A percentile compares a stretch with the other conserved stretches of the same genome.
phyloP scores from a whole-genome alignment of 2,888 invertebrate genomes.

The Pristionchus exspectatus region DNA sequence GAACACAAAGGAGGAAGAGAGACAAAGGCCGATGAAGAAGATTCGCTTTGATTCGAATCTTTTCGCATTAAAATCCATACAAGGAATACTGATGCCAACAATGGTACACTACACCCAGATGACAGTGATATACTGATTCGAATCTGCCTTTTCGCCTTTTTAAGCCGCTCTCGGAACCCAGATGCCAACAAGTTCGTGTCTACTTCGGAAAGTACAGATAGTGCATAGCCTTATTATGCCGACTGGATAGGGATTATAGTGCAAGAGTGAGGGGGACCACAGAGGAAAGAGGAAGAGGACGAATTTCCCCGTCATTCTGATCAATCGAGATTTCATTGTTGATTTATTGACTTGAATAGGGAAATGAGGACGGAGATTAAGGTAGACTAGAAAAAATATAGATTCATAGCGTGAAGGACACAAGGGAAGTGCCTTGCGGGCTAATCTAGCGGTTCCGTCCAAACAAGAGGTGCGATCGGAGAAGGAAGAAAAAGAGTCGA shows the following conservation, averaged over 20 bases:
- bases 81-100: no score
- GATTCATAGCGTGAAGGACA: not conserved
- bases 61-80: not conserved
- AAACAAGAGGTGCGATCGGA: not conserved
- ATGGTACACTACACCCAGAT: no score
- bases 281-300: not conserved
- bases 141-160: not conserved
- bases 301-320: not conserved
- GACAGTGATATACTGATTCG: no score
- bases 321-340: not conserved
- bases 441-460: not conserved
- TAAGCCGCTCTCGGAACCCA: not conserved
- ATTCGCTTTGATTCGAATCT: not conserved
- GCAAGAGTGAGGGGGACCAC: not conserved
- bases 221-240: slow-evolving; percentile 14
- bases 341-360: not conserved
- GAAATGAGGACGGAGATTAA: not conserved
- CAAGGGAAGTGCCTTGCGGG: not conserved
- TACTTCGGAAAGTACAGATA: slow-evolving; percentile 11
- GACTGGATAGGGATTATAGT: slow-evolving; percentile 8
- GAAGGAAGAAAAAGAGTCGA: not conserved
- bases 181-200: slow-evolving; percentile 1
- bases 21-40: slow-evolving; percentile 22
- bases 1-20: slow-evolving; percentile 36
- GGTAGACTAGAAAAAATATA: not conserved